phyloP scores from a whole-genome alignment of 2,797 vertebrate species.

The Alfaro cultratus region DNA sequence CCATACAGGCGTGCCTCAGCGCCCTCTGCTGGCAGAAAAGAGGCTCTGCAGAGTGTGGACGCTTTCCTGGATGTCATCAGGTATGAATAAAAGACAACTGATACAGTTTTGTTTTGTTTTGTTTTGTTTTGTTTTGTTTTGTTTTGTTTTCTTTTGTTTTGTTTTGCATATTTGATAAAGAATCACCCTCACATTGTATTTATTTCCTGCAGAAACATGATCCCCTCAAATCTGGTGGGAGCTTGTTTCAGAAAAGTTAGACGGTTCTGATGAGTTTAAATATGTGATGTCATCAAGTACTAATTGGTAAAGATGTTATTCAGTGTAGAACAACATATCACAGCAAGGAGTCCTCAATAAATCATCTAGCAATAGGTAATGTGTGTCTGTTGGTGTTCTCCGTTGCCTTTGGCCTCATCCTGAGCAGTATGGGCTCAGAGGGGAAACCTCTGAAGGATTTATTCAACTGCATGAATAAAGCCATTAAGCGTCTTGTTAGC shows the following conservation, averaged over 20 bases:
- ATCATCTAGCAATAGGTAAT: neutral
- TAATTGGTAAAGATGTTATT: conserved; percentile 11
- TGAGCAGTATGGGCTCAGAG: neutral
- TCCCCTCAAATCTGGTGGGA: conserved; percentile 88
- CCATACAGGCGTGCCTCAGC: conserved; percentile 20
- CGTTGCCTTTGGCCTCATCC: too few relatives aligned
- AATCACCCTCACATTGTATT: neutral
- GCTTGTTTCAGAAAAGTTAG: conserved; percentile 90
- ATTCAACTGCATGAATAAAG: conserved; percentile 87
- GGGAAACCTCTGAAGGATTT: conserved; percentile 83
- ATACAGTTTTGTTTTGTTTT: neutral
- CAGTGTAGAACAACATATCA: conserved; percentile 47
- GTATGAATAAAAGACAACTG: conserved; percentile 49
- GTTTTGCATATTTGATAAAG: neutral
- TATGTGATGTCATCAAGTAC: neutral
- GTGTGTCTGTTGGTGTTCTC: too few relatives aligned
- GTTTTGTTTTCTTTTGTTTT: neutral
- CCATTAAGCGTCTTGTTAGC: conserved; percentile 85
- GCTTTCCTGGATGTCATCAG: conserved; percentile 87
- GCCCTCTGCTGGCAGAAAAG: conserved; percentile 73
- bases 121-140: neutral
- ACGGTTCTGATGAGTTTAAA: neutral
- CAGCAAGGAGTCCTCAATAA: neutral
- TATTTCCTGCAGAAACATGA: conserved; percentile 71
- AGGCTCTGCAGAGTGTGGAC: conserved; percentile 80